Evolutionary conservation across 1,140 invertebrate species (phyloP).

Genomic region (Hylaeus anthracinus): DNA sequence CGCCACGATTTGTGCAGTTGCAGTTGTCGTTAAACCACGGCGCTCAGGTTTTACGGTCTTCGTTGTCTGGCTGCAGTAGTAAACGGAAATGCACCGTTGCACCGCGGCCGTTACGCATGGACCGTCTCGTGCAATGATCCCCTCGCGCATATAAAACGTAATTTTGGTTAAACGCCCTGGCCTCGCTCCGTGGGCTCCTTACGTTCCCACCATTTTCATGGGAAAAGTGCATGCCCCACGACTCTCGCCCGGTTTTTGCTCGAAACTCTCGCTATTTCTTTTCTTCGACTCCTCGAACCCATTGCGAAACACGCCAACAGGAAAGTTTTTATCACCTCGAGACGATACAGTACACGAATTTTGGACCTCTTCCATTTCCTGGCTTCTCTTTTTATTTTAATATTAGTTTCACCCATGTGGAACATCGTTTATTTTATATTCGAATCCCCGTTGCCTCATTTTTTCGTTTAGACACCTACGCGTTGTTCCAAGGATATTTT

Average conservation of each 20-base stretch:
- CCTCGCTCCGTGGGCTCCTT: background rate
- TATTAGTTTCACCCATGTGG: too few species aligned
- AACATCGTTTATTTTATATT: too few species aligned
- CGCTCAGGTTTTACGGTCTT: conserved; percentile 42
- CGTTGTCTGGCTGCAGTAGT: conserved; percentile 53
- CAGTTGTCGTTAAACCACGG: conserved; percentile 37
- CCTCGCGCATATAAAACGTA: conserved; percentile 44
- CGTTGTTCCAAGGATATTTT: too few species aligned
- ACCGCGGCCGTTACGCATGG: conserved; percentile 43
- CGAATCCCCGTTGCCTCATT: too few species aligned
- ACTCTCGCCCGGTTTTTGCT: conserved; percentile 5
- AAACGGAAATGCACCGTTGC: conserved; percentile 54
- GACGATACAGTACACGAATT: too few species aligned
- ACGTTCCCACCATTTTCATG: conserved; percentile 37
- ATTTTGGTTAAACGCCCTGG: conserved; percentile 47
- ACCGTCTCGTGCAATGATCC: conserved; percentile 49
- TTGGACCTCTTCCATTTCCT: too few species aligned
- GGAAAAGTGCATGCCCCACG: conserved; percentile 12
- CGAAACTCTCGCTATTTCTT: background rate
- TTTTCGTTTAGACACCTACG: too few species aligned
- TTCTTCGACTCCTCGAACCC: background rate
- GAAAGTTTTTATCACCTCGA: too few species aligned
- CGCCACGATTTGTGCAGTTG: conserved; percentile 44
- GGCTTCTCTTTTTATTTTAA: too few species aligned
- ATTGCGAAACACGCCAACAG: too few species aligned